These are phyloP conservation scores for Acromyrmex echinatior DNA, from an alignment of 1,140 invertebrate species.

Conservation along the genomic window DNA sequence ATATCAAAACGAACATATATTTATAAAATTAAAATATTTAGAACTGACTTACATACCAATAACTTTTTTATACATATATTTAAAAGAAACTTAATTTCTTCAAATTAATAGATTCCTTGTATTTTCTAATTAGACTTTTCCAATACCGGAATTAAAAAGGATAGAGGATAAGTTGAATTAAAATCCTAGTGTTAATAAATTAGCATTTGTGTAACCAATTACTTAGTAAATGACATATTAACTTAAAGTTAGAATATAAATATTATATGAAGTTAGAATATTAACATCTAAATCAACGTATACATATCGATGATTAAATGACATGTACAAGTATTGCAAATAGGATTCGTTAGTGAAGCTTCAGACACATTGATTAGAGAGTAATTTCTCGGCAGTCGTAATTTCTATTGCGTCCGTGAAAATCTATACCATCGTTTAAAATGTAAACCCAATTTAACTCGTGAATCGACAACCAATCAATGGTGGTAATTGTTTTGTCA, in stretches of 20 bases:
- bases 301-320: background rate
- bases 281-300: background rate
- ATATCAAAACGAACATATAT: background rate
- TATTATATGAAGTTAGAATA: background rate
- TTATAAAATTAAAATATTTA: background rate
- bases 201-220: background rate
- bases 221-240: background rate
- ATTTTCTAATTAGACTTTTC: background rate
- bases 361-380: slow-evolving; percentile 32
- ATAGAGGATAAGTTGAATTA: background rate
- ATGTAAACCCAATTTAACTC: slow-evolving; percentile 72
- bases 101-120: background rate
- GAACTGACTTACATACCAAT: background rate
- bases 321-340: slow-evolving; percentile 7
- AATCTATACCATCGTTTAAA: slow-evolving; percentile 59
- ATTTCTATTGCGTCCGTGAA: slow-evolving; percentile 51
- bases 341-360: background rate
- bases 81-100: background rate
- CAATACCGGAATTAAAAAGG: background rate
- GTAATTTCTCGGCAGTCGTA: slow-evolving; percentile 50
- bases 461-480: slow-evolving; percentile 70
- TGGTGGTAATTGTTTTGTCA: slow-evolving; percentile 65
- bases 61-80: background rate
- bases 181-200: background rate
- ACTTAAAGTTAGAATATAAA: background rate